A percentile compares a stretch with the other conserved stretches of the same genome.
Conservation (phyloP, 1,140 invertebrate species). For the Drosophila kikkawai region DNA sequence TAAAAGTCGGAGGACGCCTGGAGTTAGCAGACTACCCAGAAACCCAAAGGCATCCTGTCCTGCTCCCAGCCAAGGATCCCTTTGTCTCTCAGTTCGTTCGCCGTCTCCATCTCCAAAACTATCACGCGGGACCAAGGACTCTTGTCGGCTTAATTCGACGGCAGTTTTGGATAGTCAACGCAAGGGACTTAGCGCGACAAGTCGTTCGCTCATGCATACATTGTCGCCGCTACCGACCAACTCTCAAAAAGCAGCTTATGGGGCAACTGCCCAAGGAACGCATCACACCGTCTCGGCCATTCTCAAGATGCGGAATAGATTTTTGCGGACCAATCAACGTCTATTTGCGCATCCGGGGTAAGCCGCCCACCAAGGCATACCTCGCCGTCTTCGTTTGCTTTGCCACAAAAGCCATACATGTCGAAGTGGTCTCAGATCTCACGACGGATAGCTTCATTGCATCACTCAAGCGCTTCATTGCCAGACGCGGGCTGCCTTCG, state of each 20-base stretch:
- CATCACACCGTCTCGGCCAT: neutral
- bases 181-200: neutral
- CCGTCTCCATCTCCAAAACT: no score
- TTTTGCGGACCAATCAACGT: constrained; percentile 6
- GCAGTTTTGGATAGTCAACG: neutral
- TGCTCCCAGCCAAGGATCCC: neutral
- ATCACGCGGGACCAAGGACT: neutral
- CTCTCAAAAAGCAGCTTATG: neutral
- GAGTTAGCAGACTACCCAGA: no score
- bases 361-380: no score
- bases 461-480: no score
- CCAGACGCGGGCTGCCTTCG: no score
- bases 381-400: no score
- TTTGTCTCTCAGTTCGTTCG: neutral
- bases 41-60: neutral
- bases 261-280: neutral
- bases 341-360: neutral
- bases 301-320: constrained; percentile 1
- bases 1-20: no score
- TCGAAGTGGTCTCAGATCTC: no score
- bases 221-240: neutral
- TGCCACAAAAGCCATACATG: no score
- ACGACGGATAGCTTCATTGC: no score
- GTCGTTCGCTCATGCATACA: neutral
- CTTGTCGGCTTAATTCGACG: neutral